A percentile compares a stretch with the other conserved stretches of the same genome.
These are phyloP conservation scores for Sitta europaea DNA, from an alignment of 2,113 vertebrate genomes.

Conservation along the genomic window DNA sequence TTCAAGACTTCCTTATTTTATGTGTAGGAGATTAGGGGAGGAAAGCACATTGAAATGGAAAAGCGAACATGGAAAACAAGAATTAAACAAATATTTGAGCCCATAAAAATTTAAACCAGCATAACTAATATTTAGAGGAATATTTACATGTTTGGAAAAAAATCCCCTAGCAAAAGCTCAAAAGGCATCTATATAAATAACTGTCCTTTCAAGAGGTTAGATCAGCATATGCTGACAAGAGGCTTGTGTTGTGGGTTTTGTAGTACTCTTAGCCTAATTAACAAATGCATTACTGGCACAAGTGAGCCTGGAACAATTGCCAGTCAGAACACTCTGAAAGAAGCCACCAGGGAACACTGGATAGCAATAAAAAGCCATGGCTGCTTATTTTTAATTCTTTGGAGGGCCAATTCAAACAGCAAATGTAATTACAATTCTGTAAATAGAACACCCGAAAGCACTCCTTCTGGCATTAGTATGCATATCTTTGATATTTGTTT, in stretches of 20 bases:
- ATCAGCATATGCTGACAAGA: constrained; percentile 19
- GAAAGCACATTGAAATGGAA: neutral
- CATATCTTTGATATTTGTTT: constrained; percentile 61
- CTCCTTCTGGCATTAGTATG: constrained; percentile 61
- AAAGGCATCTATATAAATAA: neutral
- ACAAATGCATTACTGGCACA: neutral
- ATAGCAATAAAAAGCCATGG: constrained; percentile 39
- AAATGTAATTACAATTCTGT: constrained; percentile 72
- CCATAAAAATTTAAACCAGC: constrained; percentile 49
- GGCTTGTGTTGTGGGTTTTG: constrained; percentile 22
- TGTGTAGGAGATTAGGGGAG: neutral
- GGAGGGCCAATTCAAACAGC: constrained; percentile 66
- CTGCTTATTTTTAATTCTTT: constrained; percentile 63
- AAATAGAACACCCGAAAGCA: constrained; percentile 63
- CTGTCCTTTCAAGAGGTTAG: constrained; percentile 10
- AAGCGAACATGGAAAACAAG: neutral
- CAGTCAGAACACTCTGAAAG: constrained; percentile 21
- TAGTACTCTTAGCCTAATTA: constrained; percentile 24
- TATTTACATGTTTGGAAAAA: constrained; percentile 17
- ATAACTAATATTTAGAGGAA: constrained; percentile 35
- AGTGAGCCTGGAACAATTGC: constrained; percentile 43
- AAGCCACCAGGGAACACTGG: constrained; percentile 49
- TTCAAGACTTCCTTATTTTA: neutral
- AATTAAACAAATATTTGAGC: constrained; percentile 50
- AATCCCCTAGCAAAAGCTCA: neutral